Conservation (phyloP, 2,888 invertebrate species). For the Melieria crassipennis region DNA sequence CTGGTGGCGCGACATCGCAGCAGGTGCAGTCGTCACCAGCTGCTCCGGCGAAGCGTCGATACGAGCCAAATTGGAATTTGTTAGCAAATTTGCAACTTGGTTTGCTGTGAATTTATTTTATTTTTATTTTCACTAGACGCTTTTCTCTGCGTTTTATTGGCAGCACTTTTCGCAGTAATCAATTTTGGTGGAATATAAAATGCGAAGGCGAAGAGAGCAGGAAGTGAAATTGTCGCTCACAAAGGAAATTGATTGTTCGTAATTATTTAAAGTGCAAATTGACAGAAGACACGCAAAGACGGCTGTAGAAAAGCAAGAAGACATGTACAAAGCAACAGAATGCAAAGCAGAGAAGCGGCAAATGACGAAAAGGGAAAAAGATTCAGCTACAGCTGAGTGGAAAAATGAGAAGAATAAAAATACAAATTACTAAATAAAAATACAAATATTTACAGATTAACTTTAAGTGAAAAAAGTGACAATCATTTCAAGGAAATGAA, state of each 20-base stretch:
- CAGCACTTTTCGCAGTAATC: not conserved
- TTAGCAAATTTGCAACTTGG: slow-evolving; percentile 39
- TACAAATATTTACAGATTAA: too few species aligned
- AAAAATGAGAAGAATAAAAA: too few species aligned
- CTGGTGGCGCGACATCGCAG: slow-evolving; percentile 3
- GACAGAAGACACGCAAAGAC: not conserved
- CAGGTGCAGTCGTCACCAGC: not conserved
- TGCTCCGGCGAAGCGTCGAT: slow-evolving; percentile 2
- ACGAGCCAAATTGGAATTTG: slow-evolving; percentile 43
- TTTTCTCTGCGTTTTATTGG: not conserved
- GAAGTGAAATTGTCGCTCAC: slow-evolving; percentile 22
- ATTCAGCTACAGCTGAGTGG: too few species aligned
- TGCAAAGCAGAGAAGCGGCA: not conserved
- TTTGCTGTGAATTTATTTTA: slow-evolving; percentile 17
- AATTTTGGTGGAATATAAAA: too few species aligned
- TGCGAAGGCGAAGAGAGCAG: not conserved
- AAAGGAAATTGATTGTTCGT: slow-evolving; percentile 44
- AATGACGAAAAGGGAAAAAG: too few species aligned
- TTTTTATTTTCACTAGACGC: slow-evolving; percentile 3
- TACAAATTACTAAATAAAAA: too few species aligned
- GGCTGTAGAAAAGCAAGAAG: not conserved
- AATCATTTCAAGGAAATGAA: too few species aligned
- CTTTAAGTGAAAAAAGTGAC: too few species aligned
- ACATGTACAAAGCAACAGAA: not conserved
- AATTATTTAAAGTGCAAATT: slow-evolving; percentile 44